phyloP scores from a whole-genome alignment of 2,888 invertebrate species.

The Pachliopta kotzebuea region DNA sequence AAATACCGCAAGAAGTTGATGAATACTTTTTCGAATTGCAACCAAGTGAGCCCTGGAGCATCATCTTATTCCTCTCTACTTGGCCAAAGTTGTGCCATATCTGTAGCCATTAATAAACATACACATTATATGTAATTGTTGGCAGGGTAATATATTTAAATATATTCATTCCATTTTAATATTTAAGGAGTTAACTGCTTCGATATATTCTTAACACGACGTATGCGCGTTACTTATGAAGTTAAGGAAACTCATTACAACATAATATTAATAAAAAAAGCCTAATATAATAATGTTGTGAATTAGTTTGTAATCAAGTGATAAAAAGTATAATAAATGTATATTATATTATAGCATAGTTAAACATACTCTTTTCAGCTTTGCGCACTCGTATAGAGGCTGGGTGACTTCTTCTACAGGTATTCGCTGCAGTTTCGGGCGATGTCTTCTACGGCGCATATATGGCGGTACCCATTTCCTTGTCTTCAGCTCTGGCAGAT shows the following conservation, averaged over 20 bases:
- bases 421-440: slow-evolving; percentile 47
- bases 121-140: no score
- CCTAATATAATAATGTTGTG: no score
- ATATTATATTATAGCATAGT: no score
- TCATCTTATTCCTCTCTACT: slow-evolving; percentile 70
- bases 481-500: slow-evolving; percentile 48
- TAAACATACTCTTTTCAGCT: slow-evolving; percentile 52
- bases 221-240: no score
- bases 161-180: no score
- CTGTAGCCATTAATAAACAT: slow-evolving; percentile 41
- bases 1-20: slow-evolving; percentile 55
- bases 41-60: slow-evolving; percentile 57
- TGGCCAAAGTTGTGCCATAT: slow-evolving; percentile 65
- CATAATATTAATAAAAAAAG: no score
- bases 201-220: no score
- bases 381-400: slow-evolving; percentile 51
- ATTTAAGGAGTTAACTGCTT: no score
- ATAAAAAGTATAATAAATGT: no score
- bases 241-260: no score
- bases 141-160: no score
- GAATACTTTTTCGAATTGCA: slow-evolving; percentile 69
- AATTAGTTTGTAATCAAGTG: not conserved
- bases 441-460: slow-evolving; percentile 39
- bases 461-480: slow-evolving; percentile 64
- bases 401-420: slow-evolving; percentile 53